phyloP scores from a whole-genome alignment of 92 coral and sea anemone species.

The Siderastrea siderea region DNA sequence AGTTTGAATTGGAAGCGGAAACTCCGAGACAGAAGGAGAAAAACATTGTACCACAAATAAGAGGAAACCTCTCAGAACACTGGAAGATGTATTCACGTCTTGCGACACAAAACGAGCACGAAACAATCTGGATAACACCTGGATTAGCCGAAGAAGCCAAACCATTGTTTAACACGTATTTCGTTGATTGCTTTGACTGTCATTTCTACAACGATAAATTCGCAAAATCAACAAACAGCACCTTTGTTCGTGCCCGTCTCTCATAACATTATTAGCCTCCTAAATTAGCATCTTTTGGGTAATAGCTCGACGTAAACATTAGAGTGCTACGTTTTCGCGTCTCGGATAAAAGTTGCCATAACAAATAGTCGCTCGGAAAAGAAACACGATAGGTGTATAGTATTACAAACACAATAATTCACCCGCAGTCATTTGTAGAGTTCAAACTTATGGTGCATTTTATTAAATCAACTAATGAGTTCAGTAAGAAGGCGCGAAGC shows the following conservation, averaged over 20 bases:
- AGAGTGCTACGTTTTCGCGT: constrained; percentile 61
- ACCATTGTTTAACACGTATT: constrained; percentile 71
- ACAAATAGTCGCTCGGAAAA: constrained; percentile 72
- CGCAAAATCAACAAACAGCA: constrained; percentile 72
- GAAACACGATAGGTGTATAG: constrained; percentile 83
- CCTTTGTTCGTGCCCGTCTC: constrained; percentile 85
- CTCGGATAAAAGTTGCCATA: constrained; percentile 65
- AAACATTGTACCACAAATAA: not conserved
- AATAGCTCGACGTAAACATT: constrained; percentile 81
- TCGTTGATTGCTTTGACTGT: constrained; percentile 78
- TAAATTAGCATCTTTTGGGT: constrained; percentile 92
- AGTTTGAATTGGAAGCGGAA: not conserved
- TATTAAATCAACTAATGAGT: constrained; percentile 74
- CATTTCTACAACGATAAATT: constrained; percentile 71
- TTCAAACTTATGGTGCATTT: constrained; percentile 62
- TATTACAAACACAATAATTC: constrained; percentile 91
- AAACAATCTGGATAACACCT: constrained; percentile 75
- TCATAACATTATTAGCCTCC: constrained; percentile 82
- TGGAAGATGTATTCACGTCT: not conserved
- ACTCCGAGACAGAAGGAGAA: not conserved
- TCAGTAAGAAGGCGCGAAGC: constrained; percentile 48
- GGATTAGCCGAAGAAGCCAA: constrained; percentile 37
- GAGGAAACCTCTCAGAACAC: not conserved
- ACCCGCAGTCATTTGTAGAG: constrained; percentile 56
- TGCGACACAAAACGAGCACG: constrained; percentile 25